Percentiles rank a stretch among this genome's conserved stretches.
Conservation (phyloP, 2,113 vertebrate genomes). For the Anguilla rostrata region DNA sequence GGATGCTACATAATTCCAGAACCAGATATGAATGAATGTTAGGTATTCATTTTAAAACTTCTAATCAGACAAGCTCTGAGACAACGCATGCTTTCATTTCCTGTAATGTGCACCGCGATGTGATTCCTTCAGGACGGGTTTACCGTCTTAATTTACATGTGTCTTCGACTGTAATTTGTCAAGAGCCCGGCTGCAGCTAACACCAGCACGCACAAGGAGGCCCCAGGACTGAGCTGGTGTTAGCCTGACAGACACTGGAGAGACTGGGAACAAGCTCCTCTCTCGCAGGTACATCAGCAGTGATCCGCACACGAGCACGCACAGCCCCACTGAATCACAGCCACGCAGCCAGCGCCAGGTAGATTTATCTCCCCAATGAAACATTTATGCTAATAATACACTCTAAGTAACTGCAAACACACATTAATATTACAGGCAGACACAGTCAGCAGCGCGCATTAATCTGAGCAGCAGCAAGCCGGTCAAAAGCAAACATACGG, state of each 20-base stretch:
- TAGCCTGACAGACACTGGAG: not conserved
- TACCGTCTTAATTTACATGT: too few species aligned
- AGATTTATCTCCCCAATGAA: not conserved
- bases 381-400: not conserved
- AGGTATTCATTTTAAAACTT: too few species aligned
- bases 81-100: too few species aligned
- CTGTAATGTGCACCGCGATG: too few species aligned
- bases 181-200: too few species aligned
- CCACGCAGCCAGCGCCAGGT: not conserved
- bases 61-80: too few species aligned
- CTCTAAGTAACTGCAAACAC: not conserved
- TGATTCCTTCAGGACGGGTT: too few species aligned
- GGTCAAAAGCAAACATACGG: not conserved
- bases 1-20: too few species aligned
- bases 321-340: not conserved
- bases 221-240: too few species aligned
- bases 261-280: not conserved
- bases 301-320: not conserved
- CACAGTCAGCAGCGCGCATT: not conserved
- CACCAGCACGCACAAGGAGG: too few species aligned
- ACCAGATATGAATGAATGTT: too few species aligned
- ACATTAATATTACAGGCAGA: not conserved
- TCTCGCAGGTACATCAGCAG: not conserved
- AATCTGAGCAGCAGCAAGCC: slow-evolving; percentile 21
- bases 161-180: too few species aligned